phyloP scores from a whole-genome alignment of 2,888 invertebrate genomes.

The Euplexia lucipara region DNA sequence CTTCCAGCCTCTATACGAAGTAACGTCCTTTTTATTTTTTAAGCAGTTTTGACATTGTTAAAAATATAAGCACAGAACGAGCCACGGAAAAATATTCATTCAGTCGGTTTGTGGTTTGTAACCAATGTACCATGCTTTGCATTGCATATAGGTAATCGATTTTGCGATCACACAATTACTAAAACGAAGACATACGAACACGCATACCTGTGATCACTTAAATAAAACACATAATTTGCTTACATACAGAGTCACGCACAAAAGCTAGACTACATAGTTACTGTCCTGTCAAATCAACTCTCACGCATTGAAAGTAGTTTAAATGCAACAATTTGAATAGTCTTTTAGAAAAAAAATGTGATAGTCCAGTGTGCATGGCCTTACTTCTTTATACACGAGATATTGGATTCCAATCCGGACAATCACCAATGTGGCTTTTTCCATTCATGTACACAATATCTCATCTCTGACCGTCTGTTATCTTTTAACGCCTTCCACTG shows the following conservation, averaged over 20 bases:
- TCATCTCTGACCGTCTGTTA: too few relatives aligned
- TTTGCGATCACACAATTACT: slow-evolving; percentile 14
- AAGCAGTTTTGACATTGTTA: too few relatives aligned
- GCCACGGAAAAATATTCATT: neutral
- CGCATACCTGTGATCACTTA: slow-evolving; percentile 22
- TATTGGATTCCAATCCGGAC: too few relatives aligned
- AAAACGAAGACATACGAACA: slow-evolving; percentile 21
- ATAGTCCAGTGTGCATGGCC: too few relatives aligned
- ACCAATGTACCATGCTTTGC: neutral
- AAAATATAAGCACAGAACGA: neutral
- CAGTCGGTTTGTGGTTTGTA: neutral
- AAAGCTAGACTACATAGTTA: slow-evolving; percentile 18
- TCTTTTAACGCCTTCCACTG: too few relatives aligned
- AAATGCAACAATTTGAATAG: slow-evolving; percentile 66
- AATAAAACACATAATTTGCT: slow-evolving; percentile 21
- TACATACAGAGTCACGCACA: slow-evolving; percentile 37
- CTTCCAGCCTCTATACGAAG: too few relatives aligned
- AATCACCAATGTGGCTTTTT: too few relatives aligned
- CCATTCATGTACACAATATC: too few relatives aligned
- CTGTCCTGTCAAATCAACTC: slow-evolving; percentile 29
- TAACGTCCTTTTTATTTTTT: too few relatives aligned
- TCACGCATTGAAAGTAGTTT: slow-evolving; percentile 65
- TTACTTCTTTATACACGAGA: too few relatives aligned
- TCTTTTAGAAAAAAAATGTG: slow-evolving; percentile 50
- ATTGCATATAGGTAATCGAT: slow-evolving; percentile 7